Evolutionary conservation across 2,888 invertebrate genomes (phyloP).

Genomic region (Xylota segnis): DNA sequence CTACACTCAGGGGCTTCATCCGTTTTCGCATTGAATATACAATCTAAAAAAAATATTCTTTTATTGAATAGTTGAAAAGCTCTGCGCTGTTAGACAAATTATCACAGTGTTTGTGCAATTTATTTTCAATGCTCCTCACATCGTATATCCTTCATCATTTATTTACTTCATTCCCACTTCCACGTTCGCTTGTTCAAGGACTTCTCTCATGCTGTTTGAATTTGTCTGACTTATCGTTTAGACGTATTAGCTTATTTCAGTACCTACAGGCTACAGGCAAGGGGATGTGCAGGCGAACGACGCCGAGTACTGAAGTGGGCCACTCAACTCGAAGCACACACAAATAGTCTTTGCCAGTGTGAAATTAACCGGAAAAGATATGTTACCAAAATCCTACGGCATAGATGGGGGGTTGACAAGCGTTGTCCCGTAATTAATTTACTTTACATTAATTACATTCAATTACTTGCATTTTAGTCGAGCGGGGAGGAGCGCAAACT

Average conservation of each 20-base stretch:
- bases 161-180: conserved; percentile 37
- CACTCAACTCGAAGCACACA: conserved; percentile 17
- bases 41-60: conserved; percentile 4
- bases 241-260: conserved; percentile 28
- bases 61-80: conserved; percentile 26
- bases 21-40: background rate
- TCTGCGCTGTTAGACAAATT: conserved; percentile 43
- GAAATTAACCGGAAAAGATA: conserved; percentile 37
- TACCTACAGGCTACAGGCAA: background rate
- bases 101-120: conserved; percentile 41
- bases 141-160: conserved; percentile 54
- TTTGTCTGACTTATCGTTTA: conserved; percentile 50
- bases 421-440: conserved; percentile 14
- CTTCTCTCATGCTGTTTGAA: conserved; percentile 38
- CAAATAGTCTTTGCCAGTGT: conserved; percentile 7
- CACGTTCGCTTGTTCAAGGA: conserved; percentile 39
- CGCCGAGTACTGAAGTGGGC: background rate
- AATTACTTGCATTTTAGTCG: conserved; percentile 32
- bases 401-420: conserved; percentile 13
- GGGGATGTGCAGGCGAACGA: background rate
- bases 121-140: conserved; percentile 38
- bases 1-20: conserved; percentile 4
- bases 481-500: background rate
- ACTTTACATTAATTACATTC: conserved; percentile 46
- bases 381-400: conserved; percentile 7